Evolutionary conservation across 37 sponge, comb jelly and placozoan species (phyloP).

Genomic region (Axinella damicornis): DNA sequence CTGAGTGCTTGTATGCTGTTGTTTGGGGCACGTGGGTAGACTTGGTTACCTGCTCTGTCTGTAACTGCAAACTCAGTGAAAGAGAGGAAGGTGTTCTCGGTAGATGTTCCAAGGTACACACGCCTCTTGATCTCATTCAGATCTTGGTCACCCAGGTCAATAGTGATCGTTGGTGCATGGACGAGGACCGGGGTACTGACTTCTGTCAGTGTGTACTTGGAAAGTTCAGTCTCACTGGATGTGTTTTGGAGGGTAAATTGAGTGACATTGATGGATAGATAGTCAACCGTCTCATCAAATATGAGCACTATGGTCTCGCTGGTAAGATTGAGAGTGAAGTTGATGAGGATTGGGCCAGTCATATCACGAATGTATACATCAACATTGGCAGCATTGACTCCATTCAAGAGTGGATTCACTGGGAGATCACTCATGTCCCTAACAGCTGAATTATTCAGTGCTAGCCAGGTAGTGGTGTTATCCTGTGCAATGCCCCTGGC

Average conservation of each 20-base stretch:
- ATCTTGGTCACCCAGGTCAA: constrained; percentile 53
- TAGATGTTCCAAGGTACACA: constrained; percentile 54
- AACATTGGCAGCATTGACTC: constrained; percentile 46
- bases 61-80: constrained; percentile 53
- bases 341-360: constrained; percentile 63
- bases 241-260: constrained; percentile 81
- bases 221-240: constrained; percentile 2
- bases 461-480: constrained; percentile 73
- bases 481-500: constrained; percentile 69
- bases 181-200: constrained; percentile 18
- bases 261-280: constrained; percentile 73
- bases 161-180: constrained; percentile 55
- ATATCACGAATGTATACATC: constrained; percentile 54
- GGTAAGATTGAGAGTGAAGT: constrained; percentile 79
- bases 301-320: constrained; percentile 61
- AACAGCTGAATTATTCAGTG: constrained; percentile 43
- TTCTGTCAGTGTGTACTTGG: constrained; percentile 47
- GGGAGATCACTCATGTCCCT: constrained; percentile 69
- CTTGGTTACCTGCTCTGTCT: constrained; percentile 62
- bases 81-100: constrained; percentile 76
- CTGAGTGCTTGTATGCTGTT: constrained; percentile 37
- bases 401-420: constrained; percentile 38
- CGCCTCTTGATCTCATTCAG: constrained; percentile 81
- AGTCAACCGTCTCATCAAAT: constrained; percentile 90
- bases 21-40: constrained; percentile 27